Evolutionary conservation across 2,797 vertebrate species (phyloP).

Genomic region (Sternotherus odoratus): DNA sequence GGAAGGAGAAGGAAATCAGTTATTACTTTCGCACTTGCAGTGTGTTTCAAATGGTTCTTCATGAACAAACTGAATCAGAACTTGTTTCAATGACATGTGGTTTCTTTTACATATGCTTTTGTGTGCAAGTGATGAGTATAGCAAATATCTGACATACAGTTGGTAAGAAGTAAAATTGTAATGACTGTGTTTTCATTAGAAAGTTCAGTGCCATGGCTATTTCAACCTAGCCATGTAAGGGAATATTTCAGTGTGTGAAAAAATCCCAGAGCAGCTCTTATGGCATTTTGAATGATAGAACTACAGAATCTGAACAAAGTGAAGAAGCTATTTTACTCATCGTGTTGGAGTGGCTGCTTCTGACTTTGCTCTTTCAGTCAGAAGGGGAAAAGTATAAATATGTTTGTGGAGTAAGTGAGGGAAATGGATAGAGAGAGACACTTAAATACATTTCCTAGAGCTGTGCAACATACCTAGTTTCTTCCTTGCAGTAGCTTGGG

Average conservation of each 20-base stretch:
- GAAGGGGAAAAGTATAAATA: neutral
- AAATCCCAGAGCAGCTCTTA: neutral
- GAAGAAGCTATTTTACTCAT: neutral
- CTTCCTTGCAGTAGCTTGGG: no score
- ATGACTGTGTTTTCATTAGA: neutral
- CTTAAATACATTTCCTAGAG: neutral
- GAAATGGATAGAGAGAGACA: neutral
- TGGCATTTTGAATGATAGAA: neutral
- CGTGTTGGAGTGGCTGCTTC: fast-evolving
- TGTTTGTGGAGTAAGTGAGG: neutral
- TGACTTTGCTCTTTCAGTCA: neutral
- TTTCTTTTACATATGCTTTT: neutral
- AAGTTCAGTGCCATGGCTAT: neutral
- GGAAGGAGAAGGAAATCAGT: neutral
- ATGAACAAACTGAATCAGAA: neutral
- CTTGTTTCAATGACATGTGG: neutral
- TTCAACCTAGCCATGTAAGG: neutral
- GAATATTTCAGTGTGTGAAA: neutral
- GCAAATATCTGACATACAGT: neutral
- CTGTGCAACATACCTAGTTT: no score
- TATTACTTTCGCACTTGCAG: neutral
- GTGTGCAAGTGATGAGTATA: neutral
- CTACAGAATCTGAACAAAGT: neutral
- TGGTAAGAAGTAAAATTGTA: neutral
- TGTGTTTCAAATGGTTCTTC: neutral